Percentiles rank a stretch among this genome's conserved stretches.
Conservation (phyloP, 2,797 vertebrate species). For the Glyptemys insculpta region DNA sequence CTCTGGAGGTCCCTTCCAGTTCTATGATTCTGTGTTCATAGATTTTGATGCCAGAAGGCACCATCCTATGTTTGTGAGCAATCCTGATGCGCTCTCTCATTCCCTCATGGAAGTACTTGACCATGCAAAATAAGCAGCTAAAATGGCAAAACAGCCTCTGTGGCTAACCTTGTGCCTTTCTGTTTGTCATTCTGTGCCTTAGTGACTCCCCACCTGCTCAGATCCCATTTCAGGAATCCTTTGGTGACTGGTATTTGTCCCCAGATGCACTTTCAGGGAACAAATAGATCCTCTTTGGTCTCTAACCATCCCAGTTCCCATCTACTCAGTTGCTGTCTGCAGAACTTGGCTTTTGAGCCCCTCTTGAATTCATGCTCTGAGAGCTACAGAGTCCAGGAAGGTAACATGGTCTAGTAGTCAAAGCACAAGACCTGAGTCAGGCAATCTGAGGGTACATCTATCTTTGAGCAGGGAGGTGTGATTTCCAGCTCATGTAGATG, state of each 20-base stretch:
- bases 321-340: background rate
- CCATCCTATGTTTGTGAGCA: background rate
- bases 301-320: background rate
- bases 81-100: background rate
- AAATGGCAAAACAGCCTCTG: background rate
- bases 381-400: background rate
- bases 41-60: background rate
- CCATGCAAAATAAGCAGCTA: background rate
- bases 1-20: no score
- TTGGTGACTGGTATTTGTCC: background rate
- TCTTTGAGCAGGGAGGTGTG: no score
- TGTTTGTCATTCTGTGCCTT: background rate
- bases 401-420: background rate
- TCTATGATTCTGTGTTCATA: background rate
- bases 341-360: background rate
- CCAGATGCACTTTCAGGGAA: background rate
- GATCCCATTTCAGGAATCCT: background rate
- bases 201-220: background rate
- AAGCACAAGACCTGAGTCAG: background rate
- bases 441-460: no score
- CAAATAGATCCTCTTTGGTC: background rate
- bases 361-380: background rate
- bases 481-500: no score
- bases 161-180: background rate
- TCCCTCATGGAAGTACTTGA: background rate